Conservation (phyloP, 2,113 vertebrate species). For the Pyxicephalus adspersus region DNA sequence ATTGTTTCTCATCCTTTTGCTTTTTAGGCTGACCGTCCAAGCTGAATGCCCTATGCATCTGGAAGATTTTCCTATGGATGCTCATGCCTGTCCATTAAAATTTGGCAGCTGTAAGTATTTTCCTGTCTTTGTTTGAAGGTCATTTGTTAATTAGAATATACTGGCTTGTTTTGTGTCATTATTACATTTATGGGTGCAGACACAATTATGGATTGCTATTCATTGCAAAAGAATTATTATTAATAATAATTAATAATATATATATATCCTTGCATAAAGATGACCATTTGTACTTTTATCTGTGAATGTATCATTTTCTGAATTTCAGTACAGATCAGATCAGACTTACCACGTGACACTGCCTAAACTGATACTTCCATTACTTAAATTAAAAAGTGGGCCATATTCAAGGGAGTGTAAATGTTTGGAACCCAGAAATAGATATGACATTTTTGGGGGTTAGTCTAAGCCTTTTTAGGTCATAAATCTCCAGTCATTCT, state of each 20-base stretch:
- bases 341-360: too few relatives aligned
- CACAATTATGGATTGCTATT: constrained; percentile 12
- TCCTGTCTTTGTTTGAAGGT: constrained; percentile 35
- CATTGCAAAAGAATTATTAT: not conserved
- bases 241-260: not conserved
- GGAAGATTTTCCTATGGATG: constrained; percentile 99
- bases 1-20: constrained; percentile 58
- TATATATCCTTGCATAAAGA: too few relatives aligned
- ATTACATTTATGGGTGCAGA: constrained; percentile 14
- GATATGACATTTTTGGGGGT: too few relatives aligned
- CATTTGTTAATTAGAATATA: constrained; percentile 34
- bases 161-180: constrained; percentile 19
- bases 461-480: too few relatives aligned
- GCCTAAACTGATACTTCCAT: too few relatives aligned
- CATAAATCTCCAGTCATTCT: too few relatives aligned
- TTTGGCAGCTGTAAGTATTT: constrained; percentile 98
- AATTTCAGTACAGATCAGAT: too few relatives aligned
- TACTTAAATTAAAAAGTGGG: too few relatives aligned
- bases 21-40: constrained; percentile 94
- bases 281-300: too few relatives aligned
- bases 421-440: too few relatives aligned
- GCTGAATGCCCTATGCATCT: constrained; percentile 99
- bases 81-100: constrained; percentile 96
- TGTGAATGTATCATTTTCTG: too few relatives aligned
- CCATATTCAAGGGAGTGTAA: too few relatives aligned